Evolutionary conservation across 1,140 invertebrate species (phyloP).

Genomic region (Drosophila fuyamai): DNA sequence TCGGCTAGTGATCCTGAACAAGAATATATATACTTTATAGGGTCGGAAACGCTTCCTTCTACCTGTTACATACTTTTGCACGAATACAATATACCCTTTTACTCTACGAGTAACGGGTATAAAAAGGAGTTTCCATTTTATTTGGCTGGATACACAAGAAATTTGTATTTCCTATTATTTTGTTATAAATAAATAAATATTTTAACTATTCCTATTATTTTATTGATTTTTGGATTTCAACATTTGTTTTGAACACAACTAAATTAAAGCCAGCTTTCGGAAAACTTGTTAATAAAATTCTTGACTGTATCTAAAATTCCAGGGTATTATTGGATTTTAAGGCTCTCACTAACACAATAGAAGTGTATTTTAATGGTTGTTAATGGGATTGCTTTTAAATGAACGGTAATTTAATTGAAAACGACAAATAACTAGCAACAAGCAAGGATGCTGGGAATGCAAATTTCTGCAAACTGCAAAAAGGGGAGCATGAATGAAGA

Average conservation of each 20-base stretch:
- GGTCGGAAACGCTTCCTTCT: too few relatives aligned
- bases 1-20: too few relatives aligned
- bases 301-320: background rate
- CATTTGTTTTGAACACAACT: too few relatives aligned
- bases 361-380: constrained; percentile 16
- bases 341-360: background rate
- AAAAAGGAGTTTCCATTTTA: too few relatives aligned
- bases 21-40: too few relatives aligned
- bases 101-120: too few relatives aligned
- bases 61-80: too few relatives aligned
- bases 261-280: too few relatives aligned
- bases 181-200: background rate
- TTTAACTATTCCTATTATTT: background rate
- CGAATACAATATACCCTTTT: too few relatives aligned
- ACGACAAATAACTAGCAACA: constrained; percentile 42
- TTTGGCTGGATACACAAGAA: too few relatives aligned
- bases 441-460: constrained; percentile 8
- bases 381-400: constrained; percentile 53
- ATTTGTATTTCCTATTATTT: background rate
- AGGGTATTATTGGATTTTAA: constrained; percentile 20
- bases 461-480: constrained; percentile 16
- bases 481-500: constrained; percentile 7
- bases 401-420: constrained; percentile 59
- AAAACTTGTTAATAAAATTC: too few relatives aligned
- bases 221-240: too few relatives aligned